Evolutionary conservation across 23 tunicate species (phyloP).

Genomic region (Ascidia mentula): DNA sequence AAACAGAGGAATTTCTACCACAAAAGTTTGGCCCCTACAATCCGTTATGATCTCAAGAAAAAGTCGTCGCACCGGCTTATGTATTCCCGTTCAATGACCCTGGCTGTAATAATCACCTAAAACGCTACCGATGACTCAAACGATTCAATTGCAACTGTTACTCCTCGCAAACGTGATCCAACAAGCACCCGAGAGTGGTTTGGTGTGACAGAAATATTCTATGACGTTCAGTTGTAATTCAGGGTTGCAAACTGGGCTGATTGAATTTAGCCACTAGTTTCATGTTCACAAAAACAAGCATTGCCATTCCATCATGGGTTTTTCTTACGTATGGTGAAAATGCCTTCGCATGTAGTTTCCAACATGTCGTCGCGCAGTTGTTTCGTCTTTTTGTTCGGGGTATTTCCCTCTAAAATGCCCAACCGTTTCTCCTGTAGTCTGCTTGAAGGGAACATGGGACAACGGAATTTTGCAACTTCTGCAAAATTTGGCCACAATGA

Average conservation of each 20-base stretch:
- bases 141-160: not conserved
- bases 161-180: not conserved
- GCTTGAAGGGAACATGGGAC: too few relatives aligned
- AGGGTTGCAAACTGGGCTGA: constrained; percentile 17
- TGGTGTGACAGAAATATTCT: constrained; percentile 7
- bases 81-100: too few relatives aligned
- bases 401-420: too few relatives aligned
- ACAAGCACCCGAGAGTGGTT: constrained; percentile 27
- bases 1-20: too few relatives aligned
- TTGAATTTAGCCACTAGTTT: constrained; percentile 27
- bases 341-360: not conserved
- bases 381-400: too few relatives aligned
- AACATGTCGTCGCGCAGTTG: not conserved
- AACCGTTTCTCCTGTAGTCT: too few relatives aligned
- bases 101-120: too few relatives aligned
- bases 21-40: too few relatives aligned
- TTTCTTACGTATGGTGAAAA: constrained; percentile 13
- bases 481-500: too few relatives aligned
- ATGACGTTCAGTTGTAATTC: constrained; percentile 19
- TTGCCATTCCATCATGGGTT: not conserved
- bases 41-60: too few relatives aligned
- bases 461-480: too few relatives aligned
- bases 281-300: constrained; percentile 35
- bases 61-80: too few relatives aligned
- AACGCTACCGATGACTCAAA: not conserved